phyloP scores from a whole-genome alignment of 2,888 invertebrate species.

The Coleophora flavipennella region DNA sequence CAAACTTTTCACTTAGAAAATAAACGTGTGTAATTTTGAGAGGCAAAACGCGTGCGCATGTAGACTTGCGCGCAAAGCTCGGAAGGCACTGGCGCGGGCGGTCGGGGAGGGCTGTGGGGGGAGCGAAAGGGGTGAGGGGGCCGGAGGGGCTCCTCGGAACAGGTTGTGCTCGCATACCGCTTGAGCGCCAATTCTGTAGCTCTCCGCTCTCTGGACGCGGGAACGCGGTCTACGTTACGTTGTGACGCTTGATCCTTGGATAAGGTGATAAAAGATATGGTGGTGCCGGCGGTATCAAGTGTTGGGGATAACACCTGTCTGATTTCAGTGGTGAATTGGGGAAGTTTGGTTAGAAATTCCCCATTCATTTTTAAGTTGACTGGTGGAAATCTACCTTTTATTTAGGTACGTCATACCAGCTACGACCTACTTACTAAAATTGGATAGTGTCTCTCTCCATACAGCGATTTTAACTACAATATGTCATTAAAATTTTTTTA shows the following conservation, averaged over 20 bases:
- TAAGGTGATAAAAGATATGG: slow-evolving; percentile 45
- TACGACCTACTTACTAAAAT: too few relatives aligned
- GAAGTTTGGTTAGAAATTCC: too few relatives aligned
- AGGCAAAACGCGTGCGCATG: slow-evolving; percentile 30
- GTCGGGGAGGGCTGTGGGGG: slow-evolving; percentile 14
- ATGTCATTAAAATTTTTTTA: too few relatives aligned
- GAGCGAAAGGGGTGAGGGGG: slow-evolving; percentile 7
- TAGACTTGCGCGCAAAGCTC: slow-evolving; percentile 39
- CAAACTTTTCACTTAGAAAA: slow-evolving; percentile 21
- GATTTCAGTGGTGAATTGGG: not conserved
- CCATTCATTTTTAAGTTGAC: too few relatives aligned
- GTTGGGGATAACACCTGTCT: not conserved
- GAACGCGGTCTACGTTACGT: too few relatives aligned
- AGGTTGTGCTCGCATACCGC: slow-evolving; percentile 63
- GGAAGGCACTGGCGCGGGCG: slow-evolving; percentile 40
- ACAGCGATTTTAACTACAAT: too few relatives aligned
- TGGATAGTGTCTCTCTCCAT: too few relatives aligned
- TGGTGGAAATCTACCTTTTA: too few relatives aligned
- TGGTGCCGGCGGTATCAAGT: slow-evolving; percentile 1
- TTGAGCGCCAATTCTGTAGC: slow-evolving; percentile 62
- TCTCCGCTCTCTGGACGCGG: slow-evolving; percentile 31
- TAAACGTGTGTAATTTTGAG: slow-evolving; percentile 25
- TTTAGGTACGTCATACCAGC: too few relatives aligned
- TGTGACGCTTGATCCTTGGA: slow-evolving; percentile 9
- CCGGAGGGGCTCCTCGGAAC: slow-evolving; percentile 41